Percentiles rank a stretch among this genome's conserved stretches.
Evolutionary conservation across 2,113 vertebrate species (phyloP).

Genomic region (Telmatochromis sp.): DNA sequence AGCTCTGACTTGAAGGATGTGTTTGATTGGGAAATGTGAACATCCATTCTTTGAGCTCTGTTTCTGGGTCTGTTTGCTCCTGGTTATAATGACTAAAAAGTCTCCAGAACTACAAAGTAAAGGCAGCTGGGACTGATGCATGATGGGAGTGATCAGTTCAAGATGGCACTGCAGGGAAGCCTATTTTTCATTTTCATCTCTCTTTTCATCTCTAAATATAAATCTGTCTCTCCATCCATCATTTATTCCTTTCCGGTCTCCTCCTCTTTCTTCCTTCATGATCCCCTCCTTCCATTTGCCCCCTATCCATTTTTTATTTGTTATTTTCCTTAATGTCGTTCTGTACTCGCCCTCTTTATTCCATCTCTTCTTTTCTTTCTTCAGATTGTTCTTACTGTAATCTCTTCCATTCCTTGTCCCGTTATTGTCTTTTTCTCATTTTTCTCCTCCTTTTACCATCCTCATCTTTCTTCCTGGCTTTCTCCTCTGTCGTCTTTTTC

Average conservation of each 20-base stretch:
- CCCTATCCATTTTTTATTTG: background rate
- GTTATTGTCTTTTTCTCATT: background rate
- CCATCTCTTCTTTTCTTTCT: background rate
- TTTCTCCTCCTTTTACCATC: background rate
- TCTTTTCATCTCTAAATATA: slow-evolving; percentile 44
- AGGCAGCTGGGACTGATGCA: slow-evolving; percentile 34
- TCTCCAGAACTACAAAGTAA: slow-evolving; percentile 17
- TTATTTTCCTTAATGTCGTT: background rate
- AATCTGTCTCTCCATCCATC: slow-evolving; percentile 28
- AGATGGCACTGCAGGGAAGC: slow-evolving; percentile 31
- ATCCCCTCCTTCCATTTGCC: background rate
- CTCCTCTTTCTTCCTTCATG: background rate
- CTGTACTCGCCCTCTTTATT: background rate
- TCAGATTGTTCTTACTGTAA: background rate
- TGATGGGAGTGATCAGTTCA: slow-evolving; percentile 45
- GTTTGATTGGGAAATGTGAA: background rate
- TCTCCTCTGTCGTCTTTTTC: background rate
- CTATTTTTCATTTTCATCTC: slow-evolving; percentile 28
- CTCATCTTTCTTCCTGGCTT: background rate
- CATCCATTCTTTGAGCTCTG: background rate
- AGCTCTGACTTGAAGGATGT: background rate
- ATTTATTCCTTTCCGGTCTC: slow-evolving; percentile 4
- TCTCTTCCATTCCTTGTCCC: background rate
- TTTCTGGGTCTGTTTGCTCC: background rate
- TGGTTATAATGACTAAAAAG: background rate